A percentile compares a stretch with the other conserved stretches of the same genome.
These are phyloP conservation scores for Channa maculata DNA, from an alignment of 2,113 vertebrate species.

Conservation along the genomic window DNA sequence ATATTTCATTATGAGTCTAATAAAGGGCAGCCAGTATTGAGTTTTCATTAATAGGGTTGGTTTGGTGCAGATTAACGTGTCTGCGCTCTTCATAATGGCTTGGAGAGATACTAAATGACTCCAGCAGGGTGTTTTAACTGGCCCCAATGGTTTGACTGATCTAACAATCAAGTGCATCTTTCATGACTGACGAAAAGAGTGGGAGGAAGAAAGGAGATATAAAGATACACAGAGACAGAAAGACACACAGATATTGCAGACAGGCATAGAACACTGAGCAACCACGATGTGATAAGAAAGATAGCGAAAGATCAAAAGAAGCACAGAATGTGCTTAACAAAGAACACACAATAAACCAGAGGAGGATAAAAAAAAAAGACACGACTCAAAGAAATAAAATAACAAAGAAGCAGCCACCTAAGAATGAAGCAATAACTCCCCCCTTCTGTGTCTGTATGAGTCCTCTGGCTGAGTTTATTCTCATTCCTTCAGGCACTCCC, in stretches of 20 bases:
- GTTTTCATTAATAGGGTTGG: slow-evolving; percentile 78
- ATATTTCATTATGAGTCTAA: slow-evolving; percentile 81
- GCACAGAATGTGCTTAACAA: slow-evolving; percentile 49
- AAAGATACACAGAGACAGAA: slow-evolving; percentile 42
- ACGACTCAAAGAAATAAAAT: slow-evolving; percentile 32
- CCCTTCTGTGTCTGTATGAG: slow-evolving; percentile 3
- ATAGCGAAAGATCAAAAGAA: slow-evolving; percentile 61
- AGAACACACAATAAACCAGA: slow-evolving; percentile 42
- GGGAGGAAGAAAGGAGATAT: slow-evolving; percentile 24
- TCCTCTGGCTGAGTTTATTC: slow-evolving; percentile 28
- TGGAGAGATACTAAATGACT: slow-evolving; percentile 56
- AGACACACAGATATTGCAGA: slow-evolving; percentile 9
- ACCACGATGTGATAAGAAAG: slow-evolving; percentile 49
- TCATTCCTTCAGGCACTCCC: slow-evolving; percentile 29
- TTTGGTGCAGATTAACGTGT: slow-evolving; percentile 75
- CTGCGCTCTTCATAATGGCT: slow-evolving; percentile 69
- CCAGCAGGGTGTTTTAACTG: slow-evolving; percentile 60
- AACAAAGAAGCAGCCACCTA: slow-evolving; percentile 24
- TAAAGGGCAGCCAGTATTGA: slow-evolving; percentile 78
- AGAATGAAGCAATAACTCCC: slow-evolving; percentile 12
- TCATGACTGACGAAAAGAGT: slow-evolving; percentile 14
- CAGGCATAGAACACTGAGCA: slow-evolving; percentile 28
- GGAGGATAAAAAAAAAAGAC: background rate
- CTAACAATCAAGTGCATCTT: slow-evolving; percentile 59
- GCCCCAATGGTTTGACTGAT: slow-evolving; percentile 54